Conservation (phyloP, 2,797 vertebrate species). For the Pseudomugil gertrudae region DNA sequence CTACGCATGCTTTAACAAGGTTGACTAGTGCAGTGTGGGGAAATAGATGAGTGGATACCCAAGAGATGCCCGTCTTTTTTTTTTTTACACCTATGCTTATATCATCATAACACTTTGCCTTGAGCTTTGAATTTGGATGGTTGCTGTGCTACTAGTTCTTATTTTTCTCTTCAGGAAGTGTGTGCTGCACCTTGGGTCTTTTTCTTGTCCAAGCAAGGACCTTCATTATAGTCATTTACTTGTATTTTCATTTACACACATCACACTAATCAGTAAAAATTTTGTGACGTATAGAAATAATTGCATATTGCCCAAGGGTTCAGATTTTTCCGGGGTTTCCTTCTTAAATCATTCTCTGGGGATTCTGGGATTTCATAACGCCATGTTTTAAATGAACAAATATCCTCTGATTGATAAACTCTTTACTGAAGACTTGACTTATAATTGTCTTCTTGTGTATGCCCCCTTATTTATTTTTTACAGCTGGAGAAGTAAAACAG, state of each 20-base stretch:
- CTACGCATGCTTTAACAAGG: not conserved
- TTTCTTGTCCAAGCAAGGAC: constrained; percentile 13
- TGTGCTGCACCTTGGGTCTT: constrained; percentile 25
- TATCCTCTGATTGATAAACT: not conserved
- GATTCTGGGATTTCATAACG: not conserved
- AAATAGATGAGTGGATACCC: constrained; percentile 4
- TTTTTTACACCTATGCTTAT: constrained; percentile 10
- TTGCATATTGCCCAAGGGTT: not conserved
- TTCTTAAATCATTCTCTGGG: not conserved
- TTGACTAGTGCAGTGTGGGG: constrained; percentile 19
- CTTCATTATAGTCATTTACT: constrained; percentile 14
- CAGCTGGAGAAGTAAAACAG: not conserved
- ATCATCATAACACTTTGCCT: constrained; percentile 34
- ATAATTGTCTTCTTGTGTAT: not conserved
- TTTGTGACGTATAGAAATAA: not conserved
- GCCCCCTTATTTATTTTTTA: not conserved
- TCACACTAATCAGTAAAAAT: not conserved
- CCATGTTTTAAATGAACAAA: not conserved
- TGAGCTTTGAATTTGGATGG: constrained; percentile 37
- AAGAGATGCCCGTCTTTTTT: constrained; percentile 21
- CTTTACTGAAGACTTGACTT: not conserved
- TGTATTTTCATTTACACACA: not conserved
- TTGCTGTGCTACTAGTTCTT: constrained; percentile 39
- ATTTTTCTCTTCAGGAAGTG: constrained; percentile 47
- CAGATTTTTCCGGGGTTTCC: not conserved